Base-by-base conservation (phyloP, 1,140 invertebrate genomes). In the Paraescarpia echinospica region DNA sequence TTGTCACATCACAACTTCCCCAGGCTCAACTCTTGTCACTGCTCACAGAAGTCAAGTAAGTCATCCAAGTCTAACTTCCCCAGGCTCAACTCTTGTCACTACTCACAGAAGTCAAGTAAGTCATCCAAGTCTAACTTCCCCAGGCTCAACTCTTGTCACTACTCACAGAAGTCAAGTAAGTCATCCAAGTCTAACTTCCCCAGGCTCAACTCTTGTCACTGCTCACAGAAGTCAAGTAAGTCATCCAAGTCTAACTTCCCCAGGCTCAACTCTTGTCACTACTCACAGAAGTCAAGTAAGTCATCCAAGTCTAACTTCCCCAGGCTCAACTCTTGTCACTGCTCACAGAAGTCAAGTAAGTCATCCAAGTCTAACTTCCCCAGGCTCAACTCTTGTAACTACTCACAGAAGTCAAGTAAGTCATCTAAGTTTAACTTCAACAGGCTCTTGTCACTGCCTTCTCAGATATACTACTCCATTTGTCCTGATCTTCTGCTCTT, bases 1-100 rank as follows among this genome's bases (percentile, higher is more conserved):
- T 95, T 14, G 94, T 94, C 34, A 95, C 94, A 8, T 93, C 94
- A 33, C 93, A 95, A 91, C 93, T 95, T 59, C 94, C 95, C 14
- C 94, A 95, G 92, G 94, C 94, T 33, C 93, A 95, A 35, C 94
- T 95, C 18, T 93, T 94, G 89, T 93, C 94, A 12, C 93, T 95
- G 22, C 93, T 95, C 14, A 94, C 95, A 18, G 95, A 95, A 31
- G 59, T 77, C 0, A 94, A 94, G 95, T 94, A 94, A 94, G 89
- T 90, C 12, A 90, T 18, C 18, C 12, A 41, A 41, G 59, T 77
- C 59, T 27, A 77, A 90, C 89, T 90, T 34, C 89, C 6, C 34
- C 89, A 95, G 92, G 94, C 94, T n/a, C 92, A 95, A 34, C 94
- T 95, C 14, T 93, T 94, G 89, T 93, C 94, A 9, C 93, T 95